These are phyloP conservation scores for Scaptomyza reducta DNA, from an alignment of 2,888 invertebrate genomes.

Conservation along the genomic window DNA sequence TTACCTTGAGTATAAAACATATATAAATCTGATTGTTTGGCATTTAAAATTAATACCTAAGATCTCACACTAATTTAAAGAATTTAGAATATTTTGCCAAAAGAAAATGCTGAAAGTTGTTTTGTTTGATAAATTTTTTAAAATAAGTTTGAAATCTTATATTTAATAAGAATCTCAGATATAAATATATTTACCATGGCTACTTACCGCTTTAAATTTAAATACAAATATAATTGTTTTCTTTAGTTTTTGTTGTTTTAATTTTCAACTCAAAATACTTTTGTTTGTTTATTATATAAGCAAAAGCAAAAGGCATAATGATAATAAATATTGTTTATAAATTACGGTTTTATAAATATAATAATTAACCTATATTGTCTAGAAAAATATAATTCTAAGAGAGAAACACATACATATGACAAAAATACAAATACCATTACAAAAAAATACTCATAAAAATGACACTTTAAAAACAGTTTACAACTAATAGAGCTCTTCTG, in stretches of 20 bases:
- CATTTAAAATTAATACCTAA: background rate
- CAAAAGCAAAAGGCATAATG: constrained; percentile 49
- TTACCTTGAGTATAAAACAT: background rate
- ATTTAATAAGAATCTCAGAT: too few species aligned
- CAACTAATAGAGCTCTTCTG: constrained; percentile 74
- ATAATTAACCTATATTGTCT: constrained; percentile 68
- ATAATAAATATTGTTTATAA: constrained; percentile 72
- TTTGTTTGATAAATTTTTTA: too few species aligned
- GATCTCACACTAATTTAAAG: background rate
- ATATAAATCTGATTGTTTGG: background rate
- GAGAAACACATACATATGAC: constrained; percentile 28
- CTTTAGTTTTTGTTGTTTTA: background rate
- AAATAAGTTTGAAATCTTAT: too few species aligned
- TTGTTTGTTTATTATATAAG: constrained; percentile 66
- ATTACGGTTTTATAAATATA: constrained; percentile 65
- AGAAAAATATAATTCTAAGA: constrained; percentile 27
- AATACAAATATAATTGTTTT: constrained; percentile 26
- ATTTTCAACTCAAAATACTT: constrained; percentile 51
- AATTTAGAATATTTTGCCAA: too few species aligned
- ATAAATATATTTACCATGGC: background rate
- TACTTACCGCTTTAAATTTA: constrained; percentile 1
- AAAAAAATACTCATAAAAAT: constrained; percentile 53
- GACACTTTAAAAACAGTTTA: constrained; percentile 42
- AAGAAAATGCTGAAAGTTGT: too few species aligned
- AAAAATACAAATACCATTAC: constrained; percentile 30